Conservation (phyloP, 2,797 vertebrate genomes). For the Leptodactylus fallax region DNA sequence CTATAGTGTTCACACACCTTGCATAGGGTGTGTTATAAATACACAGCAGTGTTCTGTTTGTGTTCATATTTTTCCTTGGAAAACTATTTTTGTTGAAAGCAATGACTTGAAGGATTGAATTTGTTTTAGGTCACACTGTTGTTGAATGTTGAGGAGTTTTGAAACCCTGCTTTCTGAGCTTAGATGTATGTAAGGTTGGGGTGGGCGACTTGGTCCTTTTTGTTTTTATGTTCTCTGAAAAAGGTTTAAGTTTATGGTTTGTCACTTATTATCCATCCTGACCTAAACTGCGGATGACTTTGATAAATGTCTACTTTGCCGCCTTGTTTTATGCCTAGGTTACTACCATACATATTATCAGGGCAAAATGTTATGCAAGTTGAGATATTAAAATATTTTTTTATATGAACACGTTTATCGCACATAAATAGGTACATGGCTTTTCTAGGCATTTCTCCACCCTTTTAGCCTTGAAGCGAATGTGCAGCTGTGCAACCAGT, state of each 20-base stretch:
- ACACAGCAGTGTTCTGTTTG: constrained; percentile 65
- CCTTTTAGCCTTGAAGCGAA: too few relatives aligned
- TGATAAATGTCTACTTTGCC: not conserved
- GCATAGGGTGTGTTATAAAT: constrained; percentile 74
- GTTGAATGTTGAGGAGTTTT: not conserved
- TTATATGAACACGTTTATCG: too few relatives aligned
- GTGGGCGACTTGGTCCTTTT: not conserved
- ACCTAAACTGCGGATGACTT: not conserved
- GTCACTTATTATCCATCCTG: not conserved
- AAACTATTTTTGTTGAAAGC: constrained; percentile 12
- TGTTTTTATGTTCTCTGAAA: too few relatives aligned
- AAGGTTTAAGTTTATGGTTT: not conserved
- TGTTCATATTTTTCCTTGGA: constrained; percentile 59
- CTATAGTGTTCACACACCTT: constrained; percentile 72
- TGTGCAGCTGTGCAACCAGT: too few relatives aligned
- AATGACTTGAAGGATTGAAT: constrained; percentile 25
- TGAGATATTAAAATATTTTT: too few relatives aligned
- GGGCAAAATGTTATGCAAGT: not conserved
- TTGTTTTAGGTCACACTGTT: constrained; percentile 2
- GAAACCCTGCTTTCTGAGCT: not conserved
- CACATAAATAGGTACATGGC: too few relatives aligned
- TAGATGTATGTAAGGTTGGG: not conserved
- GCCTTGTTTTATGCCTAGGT: not conserved
- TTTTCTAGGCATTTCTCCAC: too few relatives aligned
- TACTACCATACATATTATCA: too few relatives aligned